Evolutionary conservation across 1,140 invertebrate species (phyloP).

Genomic region (Caenorhabditis tropicalis): DNA sequence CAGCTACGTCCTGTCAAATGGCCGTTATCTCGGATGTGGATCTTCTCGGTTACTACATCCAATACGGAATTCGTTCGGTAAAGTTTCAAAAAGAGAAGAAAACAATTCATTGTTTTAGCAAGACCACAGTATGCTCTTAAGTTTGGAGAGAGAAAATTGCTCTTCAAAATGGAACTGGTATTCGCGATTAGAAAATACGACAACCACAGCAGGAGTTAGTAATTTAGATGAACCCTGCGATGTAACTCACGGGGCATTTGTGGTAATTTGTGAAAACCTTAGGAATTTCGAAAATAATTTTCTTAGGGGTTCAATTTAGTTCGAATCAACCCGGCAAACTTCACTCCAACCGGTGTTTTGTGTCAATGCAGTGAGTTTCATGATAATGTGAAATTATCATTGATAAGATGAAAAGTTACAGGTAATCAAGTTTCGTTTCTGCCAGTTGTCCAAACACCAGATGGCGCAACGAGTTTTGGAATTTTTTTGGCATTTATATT

Average conservation of each 20-base stretch:
- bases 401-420: conserved; percentile 7
- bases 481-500: neutral
- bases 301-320: conserved; percentile 4
- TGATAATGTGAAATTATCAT: neutral
- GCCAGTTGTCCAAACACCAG: neutral
- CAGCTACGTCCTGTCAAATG: conserved; percentile 9
- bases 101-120: neutral
- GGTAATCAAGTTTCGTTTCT: neutral
- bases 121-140: conserved; percentile 1
- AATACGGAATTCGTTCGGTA: conserved; percentile 11
- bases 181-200: neutral
- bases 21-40: neutral
- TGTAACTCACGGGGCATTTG: conserved; percentile 1
- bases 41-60: conserved; percentile 13
- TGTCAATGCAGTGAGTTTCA: conserved; percentile 15
- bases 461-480: neutral
- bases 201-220: neutral
- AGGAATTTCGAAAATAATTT: neutral
- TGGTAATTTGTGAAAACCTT: neutral
- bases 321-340: neutral
- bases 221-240: neutral
- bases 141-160: neutral
- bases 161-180: conserved; percentile 9
- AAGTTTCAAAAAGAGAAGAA: neutral
- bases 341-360: conserved; percentile 25